Evolutionary conservation across 2,113 vertebrate genomes (phyloP).

Genomic region (Amazona vittata): DNA sequence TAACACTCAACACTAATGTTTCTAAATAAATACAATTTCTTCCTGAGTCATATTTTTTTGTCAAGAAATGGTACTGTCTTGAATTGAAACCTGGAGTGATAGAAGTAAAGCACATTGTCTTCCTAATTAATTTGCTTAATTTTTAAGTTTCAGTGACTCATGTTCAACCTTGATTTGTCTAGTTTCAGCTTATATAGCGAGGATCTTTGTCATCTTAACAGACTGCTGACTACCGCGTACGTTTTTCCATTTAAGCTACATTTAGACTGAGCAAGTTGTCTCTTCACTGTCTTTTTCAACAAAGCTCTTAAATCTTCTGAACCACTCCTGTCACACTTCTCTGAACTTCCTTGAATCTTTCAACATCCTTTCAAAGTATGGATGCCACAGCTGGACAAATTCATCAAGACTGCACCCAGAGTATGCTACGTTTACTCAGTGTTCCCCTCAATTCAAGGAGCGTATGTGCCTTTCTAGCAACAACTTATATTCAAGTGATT

Average conservation of each 20-base stretch:
- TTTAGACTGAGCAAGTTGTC: background rate
- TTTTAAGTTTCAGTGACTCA: background rate
- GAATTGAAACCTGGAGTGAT: background rate
- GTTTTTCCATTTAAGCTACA: background rate
- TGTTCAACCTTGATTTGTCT: background rate
- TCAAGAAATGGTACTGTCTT: background rate
- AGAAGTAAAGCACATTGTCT: background rate
- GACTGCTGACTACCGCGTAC: background rate
- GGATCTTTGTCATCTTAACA: background rate
- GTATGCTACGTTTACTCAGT: background rate
- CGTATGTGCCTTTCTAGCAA: background rate
- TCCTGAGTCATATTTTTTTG: background rate
- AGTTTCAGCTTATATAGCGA: background rate
- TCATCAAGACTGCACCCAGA: background rate
- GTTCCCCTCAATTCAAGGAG: background rate
- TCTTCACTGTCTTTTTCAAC: background rate
- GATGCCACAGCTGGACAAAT: conserved; percentile 17
- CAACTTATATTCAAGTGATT: background rate
- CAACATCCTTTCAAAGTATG: conserved; percentile 45
- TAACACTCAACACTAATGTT: background rate
- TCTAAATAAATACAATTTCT: background rate
- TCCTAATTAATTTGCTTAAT: background rate
- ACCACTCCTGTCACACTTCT: background rate
- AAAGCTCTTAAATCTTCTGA: conserved; percentile 16
- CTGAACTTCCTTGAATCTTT: conserved; percentile 15